Evolutionary conservation across 2,888 invertebrate genomes (phyloP).

Genomic region (Exocentrus adspersus): DNA sequence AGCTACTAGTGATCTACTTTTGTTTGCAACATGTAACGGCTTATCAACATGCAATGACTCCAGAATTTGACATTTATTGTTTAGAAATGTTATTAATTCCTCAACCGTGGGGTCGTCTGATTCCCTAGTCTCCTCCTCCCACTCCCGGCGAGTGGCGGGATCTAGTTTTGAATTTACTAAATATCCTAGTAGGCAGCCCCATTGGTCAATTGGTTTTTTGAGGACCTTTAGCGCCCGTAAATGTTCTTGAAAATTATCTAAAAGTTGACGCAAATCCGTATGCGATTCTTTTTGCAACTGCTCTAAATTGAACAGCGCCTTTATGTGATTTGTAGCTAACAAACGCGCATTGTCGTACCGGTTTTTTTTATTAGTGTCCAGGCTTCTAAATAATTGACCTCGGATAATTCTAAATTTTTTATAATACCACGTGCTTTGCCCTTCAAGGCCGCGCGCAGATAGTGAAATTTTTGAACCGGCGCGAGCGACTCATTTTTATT

Average conservation of each 20-base stretch:
- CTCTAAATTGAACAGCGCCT: not conserved
- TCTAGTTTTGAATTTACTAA: conserved; percentile 10
- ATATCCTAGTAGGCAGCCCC: conserved; percentile 3
- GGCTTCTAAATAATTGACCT: not conserved
- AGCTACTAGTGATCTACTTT: not conserved
- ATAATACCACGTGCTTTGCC: not conserved
- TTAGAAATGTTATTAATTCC: conserved; percentile 1
- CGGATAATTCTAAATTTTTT: not conserved
- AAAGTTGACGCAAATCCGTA: not conserved
- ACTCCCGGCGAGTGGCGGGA: not conserved
- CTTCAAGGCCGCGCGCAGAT: not conserved
- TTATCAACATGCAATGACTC: not conserved
- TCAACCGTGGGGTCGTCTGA: not conserved
- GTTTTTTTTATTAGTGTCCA: conserved; percentile 1
- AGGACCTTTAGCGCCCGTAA: conserved; percentile 10
- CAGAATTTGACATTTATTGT: conserved; percentile 5
- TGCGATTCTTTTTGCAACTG: not conserved
- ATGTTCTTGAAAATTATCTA: conserved; percentile 10
- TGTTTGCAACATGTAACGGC: not conserved
- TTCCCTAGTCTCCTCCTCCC: conserved; percentile 2
- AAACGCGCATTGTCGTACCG: not conserved
- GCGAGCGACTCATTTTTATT: not conserved
- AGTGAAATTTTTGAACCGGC: conserved; percentile 1
- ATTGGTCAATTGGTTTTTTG: not conserved
- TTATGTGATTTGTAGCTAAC: conserved; percentile 13